These are phyloP conservation scores for Cactoblastis cactorum DNA, from an alignment of 2,888 invertebrate genomes.

Conservation along the genomic window DNA sequence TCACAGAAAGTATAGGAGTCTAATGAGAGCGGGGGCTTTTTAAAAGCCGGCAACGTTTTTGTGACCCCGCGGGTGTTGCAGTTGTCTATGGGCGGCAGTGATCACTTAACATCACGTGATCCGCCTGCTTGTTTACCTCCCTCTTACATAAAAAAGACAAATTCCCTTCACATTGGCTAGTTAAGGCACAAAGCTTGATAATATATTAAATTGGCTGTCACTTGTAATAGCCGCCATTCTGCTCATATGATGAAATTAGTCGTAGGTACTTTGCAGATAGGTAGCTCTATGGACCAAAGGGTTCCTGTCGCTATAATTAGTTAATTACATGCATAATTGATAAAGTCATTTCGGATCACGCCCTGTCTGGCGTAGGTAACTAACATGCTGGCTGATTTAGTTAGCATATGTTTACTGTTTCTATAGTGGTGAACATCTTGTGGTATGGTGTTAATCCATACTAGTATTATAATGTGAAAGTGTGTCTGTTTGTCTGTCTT, in stretches of 20 bases:
- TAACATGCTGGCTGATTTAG: not conserved
- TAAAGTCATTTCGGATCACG: constrained; percentile 43
- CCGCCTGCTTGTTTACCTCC: too few species aligned
- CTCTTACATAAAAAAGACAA: too few species aligned
- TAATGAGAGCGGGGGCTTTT: too few species aligned
- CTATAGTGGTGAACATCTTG: not conserved
- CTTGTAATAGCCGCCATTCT: not conserved
- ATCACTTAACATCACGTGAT: too few species aligned
- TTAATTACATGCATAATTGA: constrained; percentile 78
- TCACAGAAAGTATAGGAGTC: too few species aligned
- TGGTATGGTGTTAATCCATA: not conserved
- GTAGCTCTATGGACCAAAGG: not conserved
- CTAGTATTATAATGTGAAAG: too few species aligned
- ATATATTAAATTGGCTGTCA: not conserved
- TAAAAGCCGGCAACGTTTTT: too few species aligned
- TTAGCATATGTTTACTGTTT: not conserved
- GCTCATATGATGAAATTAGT: not conserved
- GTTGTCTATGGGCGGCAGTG: too few species aligned
- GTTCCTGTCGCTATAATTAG: constrained; percentile 67
- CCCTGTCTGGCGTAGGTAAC: constrained; percentile 2
- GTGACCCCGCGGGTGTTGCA: too few species aligned
- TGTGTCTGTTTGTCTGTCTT: too few species aligned
- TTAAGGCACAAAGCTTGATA: too few species aligned
- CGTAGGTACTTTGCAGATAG: not conserved
- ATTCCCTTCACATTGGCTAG: too few species aligned